Evolutionary conservation across 2,113 vertebrate species (phyloP).

Genomic region (Addax nasomaculatus): DNA sequence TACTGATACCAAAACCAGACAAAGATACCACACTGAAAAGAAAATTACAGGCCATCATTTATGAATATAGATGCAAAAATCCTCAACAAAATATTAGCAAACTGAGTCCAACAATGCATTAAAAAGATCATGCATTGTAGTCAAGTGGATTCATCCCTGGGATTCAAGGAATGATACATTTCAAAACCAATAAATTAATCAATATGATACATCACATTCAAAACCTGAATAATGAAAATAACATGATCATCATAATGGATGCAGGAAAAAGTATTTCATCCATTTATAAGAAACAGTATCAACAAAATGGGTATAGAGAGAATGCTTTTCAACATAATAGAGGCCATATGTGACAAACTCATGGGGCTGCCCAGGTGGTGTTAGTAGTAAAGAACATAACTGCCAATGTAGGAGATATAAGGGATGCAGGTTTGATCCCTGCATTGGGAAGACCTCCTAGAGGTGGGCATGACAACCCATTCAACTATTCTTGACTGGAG

Average conservation of each 20-base stretch:
- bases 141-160: not conserved
- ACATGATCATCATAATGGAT: not conserved
- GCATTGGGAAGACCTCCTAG: not conserved
- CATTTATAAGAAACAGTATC: not conserved
- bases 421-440: not conserved
- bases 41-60: not conserved
- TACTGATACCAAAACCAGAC: not conserved
- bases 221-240: not conserved
- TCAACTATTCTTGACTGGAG: not conserved
- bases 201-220: not conserved
- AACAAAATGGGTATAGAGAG: not conserved
- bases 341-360: not conserved
- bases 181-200: not conserved
- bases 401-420: not conserved
- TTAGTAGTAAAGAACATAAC: not conserved
- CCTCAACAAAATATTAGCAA: not conserved
- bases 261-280: not conserved
- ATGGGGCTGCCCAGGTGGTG: not conserved
- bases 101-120: not conserved
- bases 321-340: not conserved
- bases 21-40: not conserved
- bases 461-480: not conserved
- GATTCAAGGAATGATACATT: not conserved
- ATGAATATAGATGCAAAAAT: not conserved
- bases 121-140: not conserved